Conservation (phyloP, 1,140 invertebrate species). For the Pogonus chalceus region DNA sequence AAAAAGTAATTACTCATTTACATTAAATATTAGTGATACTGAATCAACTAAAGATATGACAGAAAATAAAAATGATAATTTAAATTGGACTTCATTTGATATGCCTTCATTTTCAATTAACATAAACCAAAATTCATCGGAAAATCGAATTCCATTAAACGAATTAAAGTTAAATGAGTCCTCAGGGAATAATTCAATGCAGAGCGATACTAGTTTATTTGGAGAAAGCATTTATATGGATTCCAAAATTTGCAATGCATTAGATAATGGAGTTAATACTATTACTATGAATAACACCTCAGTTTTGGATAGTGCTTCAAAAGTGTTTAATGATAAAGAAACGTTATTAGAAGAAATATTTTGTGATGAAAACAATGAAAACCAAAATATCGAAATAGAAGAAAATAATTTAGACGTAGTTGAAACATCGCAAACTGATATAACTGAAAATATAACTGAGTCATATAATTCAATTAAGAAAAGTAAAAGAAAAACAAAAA, state of each 20-base stretch:
- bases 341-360: not conserved
- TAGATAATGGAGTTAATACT: conserved; percentile 16
- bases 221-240: conserved; percentile 39
- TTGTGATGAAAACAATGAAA: not conserved
- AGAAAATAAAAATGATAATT: too few relatives aligned
- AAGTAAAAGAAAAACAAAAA: not conserved
- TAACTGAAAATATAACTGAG: not conserved
- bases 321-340: conserved; percentile 14
- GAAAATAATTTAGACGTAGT: not conserved
- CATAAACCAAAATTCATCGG: too few relatives aligned
- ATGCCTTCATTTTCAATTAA: too few relatives aligned
- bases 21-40: too few relatives aligned
- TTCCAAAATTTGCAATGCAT: conserved; percentile 28
- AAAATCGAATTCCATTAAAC: too few relatives aligned
- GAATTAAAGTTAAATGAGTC: too few relatives aligned
- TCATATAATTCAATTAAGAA: not conserved
- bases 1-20: too few relatives aligned
- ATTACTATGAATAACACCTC: conserved; percentile 20
- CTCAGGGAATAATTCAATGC: too few relatives aligned
- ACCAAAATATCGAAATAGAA: not conserved
- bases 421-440: not conserved
- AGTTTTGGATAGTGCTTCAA: conserved; percentile 35
- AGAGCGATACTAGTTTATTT: conserved; percentile 40
- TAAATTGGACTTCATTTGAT: too few relatives aligned
- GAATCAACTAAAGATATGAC: too few relatives aligned